These are phyloP conservation scores for Ennomos quercinarius DNA, from an alignment of 2,888 invertebrate species.

Conservation along the genomic window DNA sequence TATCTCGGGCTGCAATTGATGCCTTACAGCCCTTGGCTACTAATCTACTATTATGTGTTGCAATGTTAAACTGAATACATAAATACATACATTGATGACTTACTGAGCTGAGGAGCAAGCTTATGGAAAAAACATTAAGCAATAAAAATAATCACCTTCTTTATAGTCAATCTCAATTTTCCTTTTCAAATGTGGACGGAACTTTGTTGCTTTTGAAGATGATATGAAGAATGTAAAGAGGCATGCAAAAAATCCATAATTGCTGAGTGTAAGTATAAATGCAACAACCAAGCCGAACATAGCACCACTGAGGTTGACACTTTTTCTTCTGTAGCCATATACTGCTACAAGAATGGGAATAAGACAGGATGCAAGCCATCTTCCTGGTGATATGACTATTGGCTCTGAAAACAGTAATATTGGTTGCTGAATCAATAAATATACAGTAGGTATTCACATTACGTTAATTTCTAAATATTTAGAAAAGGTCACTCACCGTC, in stretches of 20 bases:
- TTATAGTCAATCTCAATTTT: conserved; percentile 92
- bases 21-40: too few species aligned
- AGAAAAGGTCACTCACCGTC: conserved; percentile 75
- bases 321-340: conserved; percentile 89
- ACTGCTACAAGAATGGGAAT: conserved; percentile 88
- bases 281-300: conserved; percentile 89
- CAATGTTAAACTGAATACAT: too few species aligned
- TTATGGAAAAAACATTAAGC: neutral
- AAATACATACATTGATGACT: too few species aligned
- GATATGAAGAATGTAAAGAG: conserved; percentile 92
- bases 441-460: too few species aligned
- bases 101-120: too few species aligned
- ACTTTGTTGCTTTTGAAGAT: conserved; percentile 93
- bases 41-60: too few species aligned
- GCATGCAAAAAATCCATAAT: conserved; percentile 90
- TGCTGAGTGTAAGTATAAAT: conserved; percentile 91
- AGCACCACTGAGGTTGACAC: conserved; percentile 90
- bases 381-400: conserved; percentile 85
- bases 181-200: conserved; percentile 87
- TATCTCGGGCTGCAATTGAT: too few species aligned
- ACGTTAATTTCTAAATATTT: conserved; percentile 1
- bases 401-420: conserved; percentile 75
- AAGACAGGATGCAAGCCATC: conserved; percentile 88
- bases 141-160: conserved; percentile 85
- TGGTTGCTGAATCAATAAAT: too few species aligned